Evolutionary conservation across 2,888 invertebrate species (phyloP), one percentile per base, ranked within the genome.

Genomic region (Drosophila neoperkinsi): DNA sequence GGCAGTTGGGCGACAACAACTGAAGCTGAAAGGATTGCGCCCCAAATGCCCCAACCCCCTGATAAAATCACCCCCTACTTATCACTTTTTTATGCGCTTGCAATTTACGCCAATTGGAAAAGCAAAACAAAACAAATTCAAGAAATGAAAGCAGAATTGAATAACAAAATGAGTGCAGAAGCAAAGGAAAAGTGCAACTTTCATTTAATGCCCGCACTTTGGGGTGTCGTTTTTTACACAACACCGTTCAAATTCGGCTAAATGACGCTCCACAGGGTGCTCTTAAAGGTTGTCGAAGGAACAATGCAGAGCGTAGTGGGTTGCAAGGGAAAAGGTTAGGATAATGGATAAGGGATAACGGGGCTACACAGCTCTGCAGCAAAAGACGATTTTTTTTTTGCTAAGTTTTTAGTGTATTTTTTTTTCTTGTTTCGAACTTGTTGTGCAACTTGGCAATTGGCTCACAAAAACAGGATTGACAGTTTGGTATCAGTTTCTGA

Each of bases 141-240:
- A 57, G 21, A 52, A n/a, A 60, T 30, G 11, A 25, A 25, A 52
- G 55, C 9, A 46, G 43, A 41, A 77, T 34, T 36, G 31, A 49
- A 57, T 60, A 36, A 36, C 43, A 10, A 51, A 30, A 43, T 25
- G 49, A 28, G 21, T 21, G 41, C n/a, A 36, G 38, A 21, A 33
- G 34, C 21, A 30, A 28, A 43, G 31, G 67, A 60, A 68, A 66
- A 71, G 74, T 63, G 71, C 65, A 80, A 77, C 66, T 88, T 81
- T 79, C 90, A 63, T 79, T 84, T 90, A 85, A 85, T 85, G 75
- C 82, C 85, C 82, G 77, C 88, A 85, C 85, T 85, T 85, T 77
- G 74, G 79, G 90, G 82, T 90, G 65, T 87, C 90, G 77, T 88
- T 79, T 64, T 73, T 65, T 73, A 51, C 67, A 82, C 80, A 71